Base-by-base conservation (phyloP, 2,888 invertebrate species). In the Acrocyrtus sp. region DNA sequence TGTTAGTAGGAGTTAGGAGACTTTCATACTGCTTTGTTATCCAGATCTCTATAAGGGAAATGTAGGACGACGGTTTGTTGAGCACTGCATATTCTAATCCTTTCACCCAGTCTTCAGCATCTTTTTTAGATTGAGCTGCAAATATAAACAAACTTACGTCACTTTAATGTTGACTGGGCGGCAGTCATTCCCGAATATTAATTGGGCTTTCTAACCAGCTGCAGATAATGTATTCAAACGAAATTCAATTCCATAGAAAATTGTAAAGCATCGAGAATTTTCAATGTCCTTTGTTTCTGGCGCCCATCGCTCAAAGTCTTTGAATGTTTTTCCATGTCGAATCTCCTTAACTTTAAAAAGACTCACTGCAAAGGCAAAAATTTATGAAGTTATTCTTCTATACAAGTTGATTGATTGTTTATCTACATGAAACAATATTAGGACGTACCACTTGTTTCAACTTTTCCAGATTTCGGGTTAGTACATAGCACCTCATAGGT, bases 231-330 rank as follows among this genome's bases (percentile, higher is more conserved):
- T 72, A 43, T 74, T 72, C 8, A 78, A 53, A 1, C 74, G 53
- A 48, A 78, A 78, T 8, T 74, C 77, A 2, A 53, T 17, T n/a
- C 78, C 78, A 51, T 78, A 72, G 22, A 72, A 69, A 1, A 77
- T 56, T 0, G 48, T 27, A 47, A 77, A 75, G 48, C 75, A 78
- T n/a, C 58, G 26, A 15, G 58, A 21, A n/a, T 27, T 26, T 19
- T 77, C 73, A 22, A 75, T 41, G 48, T 72, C 75, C 29, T 77
- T 75, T 29, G 74, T 60, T 29, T 75, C 69, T 4, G 67, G n/a
- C 4, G 63, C 72, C 72, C 65, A 74, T 53, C 61, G 26, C 19
- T 77, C 72, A 58, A 78, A 74, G 41, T 78, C 63, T 26, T 67
- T 72, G 6, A 51, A 63, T 10, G 50, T 47, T 43, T 77, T 77